Conservation (phyloP, 2,113 vertebrate species). For the Atrichornis clamosus region DNA sequence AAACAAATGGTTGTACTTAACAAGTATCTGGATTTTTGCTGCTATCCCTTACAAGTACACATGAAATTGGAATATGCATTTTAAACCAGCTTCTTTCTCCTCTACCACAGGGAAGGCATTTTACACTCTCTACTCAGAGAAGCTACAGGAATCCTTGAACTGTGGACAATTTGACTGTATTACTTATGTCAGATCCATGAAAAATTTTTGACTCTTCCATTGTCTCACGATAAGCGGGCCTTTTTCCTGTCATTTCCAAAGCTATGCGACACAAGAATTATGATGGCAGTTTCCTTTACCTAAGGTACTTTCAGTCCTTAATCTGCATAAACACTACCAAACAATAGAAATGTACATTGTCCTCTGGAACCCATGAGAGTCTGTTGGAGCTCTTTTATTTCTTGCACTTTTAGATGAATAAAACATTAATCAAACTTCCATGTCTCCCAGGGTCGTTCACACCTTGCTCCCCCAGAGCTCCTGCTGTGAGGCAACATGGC, state of each 20-base stretch:
- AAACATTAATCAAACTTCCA: background rate
- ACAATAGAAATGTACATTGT: background rate
- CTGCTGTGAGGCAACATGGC: background rate
- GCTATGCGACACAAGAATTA: background rate
- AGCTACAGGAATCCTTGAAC: background rate
- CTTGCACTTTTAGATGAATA: background rate
- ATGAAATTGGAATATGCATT: background rate
- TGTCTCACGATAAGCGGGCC: background rate
- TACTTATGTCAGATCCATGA: background rate
- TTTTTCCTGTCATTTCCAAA: background rate
- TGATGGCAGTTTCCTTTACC: background rate
- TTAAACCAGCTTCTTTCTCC: background rate
- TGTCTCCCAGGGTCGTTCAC: background rate
- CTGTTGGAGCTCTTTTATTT: background rate
- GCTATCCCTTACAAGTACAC: accelerated
- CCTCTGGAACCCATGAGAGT: background rate
- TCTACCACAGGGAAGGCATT: background rate
- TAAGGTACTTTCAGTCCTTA: background rate
- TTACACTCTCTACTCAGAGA: background rate
- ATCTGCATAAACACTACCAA: background rate
- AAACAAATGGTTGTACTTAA: background rate
- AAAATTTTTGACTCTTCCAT: background rate
- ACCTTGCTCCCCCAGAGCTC: background rate
- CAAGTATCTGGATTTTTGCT: background rate
- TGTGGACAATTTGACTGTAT: background rate